Conservation (phyloP, 1,140 invertebrate species). For the Cyclargus thomasi region DNA sequence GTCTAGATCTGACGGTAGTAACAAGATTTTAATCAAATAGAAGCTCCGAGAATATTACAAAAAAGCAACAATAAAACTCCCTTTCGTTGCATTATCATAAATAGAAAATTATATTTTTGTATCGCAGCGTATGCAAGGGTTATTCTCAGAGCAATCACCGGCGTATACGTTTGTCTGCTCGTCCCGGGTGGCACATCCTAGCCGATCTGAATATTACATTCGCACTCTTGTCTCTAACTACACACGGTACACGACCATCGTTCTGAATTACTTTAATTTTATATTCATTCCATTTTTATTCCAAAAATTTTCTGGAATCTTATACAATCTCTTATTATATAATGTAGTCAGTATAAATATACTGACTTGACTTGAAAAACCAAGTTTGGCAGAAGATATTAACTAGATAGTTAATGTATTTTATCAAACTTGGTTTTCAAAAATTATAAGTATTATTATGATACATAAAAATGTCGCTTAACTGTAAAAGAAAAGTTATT, state of each 20-base stretch:
- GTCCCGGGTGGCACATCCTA: slow-evolving; percentile 46
- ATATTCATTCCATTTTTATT: background rate
- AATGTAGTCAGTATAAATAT: too few species aligned
- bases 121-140: slow-evolving; percentile 38
- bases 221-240: slow-evolving; percentile 23
- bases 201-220: slow-evolving; percentile 67
- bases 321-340: too few species aligned
- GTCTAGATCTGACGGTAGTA: background rate
- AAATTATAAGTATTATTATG: too few species aligned
- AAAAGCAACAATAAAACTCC: background rate
- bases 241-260: background rate
- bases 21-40: background rate
- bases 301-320: background rate
- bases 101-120: slow-evolving; percentile 32
- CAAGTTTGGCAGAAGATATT: too few species aligned
- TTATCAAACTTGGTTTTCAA: too few species aligned
- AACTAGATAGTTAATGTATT: too few species aligned
- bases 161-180: slow-evolving; percentile 49
- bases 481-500: too few species aligned
- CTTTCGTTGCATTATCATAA: slow-evolving; percentile 4
- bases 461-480: too few species aligned
- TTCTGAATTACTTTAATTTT: background rate
- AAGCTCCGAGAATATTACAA: background rate
- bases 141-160: slow-evolving; percentile 59
- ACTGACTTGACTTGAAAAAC: too few species aligned